A percentile compares a stretch with the other conserved stretches of the same genome.
Conservation (phyloP, 2,113 vertebrate species). For the Chelonoidis abingdonii region DNA sequence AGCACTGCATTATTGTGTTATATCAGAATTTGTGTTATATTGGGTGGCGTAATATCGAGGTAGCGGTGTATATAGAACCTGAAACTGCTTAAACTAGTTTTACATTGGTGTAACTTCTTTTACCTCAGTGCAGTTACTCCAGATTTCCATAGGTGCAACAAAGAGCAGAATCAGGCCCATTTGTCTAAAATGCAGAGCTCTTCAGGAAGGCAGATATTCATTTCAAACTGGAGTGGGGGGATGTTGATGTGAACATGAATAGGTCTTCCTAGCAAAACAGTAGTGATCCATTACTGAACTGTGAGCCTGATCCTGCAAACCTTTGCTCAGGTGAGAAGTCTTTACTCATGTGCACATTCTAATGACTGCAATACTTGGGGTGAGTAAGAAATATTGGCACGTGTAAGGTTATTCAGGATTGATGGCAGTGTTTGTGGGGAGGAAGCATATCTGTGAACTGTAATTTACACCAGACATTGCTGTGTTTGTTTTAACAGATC, state of each 20-base stretch:
- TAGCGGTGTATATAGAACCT: neutral
- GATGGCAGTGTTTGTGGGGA: neutral
- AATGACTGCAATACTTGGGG: neutral
- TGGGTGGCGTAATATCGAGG: too few relatives aligned
- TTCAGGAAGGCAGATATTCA: neutral
- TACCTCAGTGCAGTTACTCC: neutral
- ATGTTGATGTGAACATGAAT: neutral
- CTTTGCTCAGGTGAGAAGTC: neutral
- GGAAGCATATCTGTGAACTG: neutral
- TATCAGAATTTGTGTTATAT: too few relatives aligned
- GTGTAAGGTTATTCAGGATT: neutral
- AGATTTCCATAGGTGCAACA: neutral
- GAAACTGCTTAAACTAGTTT: neutral
- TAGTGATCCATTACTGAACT: neutral
- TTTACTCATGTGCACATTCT: fast-evolving
- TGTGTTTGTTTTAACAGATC: neutral
- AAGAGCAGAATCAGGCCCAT: neutral
- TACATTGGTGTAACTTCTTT: neutral
- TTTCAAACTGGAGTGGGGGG: neutral
- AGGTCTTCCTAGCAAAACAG: neutral
- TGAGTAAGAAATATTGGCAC: neutral
- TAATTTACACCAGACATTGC: fast-evolving
- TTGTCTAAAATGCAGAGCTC: neutral
- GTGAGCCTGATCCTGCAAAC: fast-evolving
- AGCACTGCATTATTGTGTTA: too few relatives aligned